These are phyloP conservation scores for Iphiclides podalirius DNA, from an alignment of 2,888 invertebrate genomes.

Conservation along the genomic window DNA sequence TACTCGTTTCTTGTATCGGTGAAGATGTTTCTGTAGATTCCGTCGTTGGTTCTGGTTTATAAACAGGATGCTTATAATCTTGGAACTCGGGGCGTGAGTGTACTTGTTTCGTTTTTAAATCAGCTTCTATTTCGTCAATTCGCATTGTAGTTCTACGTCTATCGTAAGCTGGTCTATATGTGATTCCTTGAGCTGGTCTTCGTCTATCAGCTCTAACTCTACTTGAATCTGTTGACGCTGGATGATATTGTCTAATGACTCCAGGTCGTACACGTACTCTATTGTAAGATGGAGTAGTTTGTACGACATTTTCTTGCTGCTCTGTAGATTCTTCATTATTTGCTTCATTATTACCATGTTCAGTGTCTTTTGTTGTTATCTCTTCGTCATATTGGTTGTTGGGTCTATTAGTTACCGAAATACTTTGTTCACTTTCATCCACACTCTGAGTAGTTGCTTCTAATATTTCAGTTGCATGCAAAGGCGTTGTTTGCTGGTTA, in stretches of 20 bases:
- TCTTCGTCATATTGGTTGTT: constrained; percentile 37
- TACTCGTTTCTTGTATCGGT: constrained; percentile 43
- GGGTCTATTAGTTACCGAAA: constrained; percentile 45
- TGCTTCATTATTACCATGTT: constrained; percentile 38
- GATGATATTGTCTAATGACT: constrained; percentile 63
- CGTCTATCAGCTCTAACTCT: constrained; percentile 45
- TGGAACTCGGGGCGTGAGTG: constrained; percentile 57
- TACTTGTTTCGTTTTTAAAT: constrained; percentile 71
- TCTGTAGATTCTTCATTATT: constrained; percentile 38
- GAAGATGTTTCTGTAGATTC: constrained; percentile 43
- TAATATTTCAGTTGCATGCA: constrained; percentile 39
- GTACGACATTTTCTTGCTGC: constrained; percentile 56
- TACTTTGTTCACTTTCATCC: constrained; percentile 47
- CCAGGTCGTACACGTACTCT: constrained; percentile 67
- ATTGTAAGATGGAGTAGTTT: constrained; percentile 70
- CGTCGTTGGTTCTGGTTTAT: constrained; percentile 66
- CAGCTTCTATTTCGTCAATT: constrained; percentile 75
- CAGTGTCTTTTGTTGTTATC: constrained; percentile 30
- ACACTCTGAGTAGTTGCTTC: constrained; percentile 44
- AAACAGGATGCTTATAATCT: constrained; percentile 68
- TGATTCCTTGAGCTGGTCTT: constrained; percentile 43
- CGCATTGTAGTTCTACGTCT: constrained; percentile 73
- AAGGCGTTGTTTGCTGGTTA: constrained; percentile 45
- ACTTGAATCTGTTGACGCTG: constrained; percentile 56
- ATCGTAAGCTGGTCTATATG: constrained; percentile 70